phyloP scores from a whole-genome alignment of 1,140 invertebrate species.

The silkworm (Bombyx mori) region DNA sequence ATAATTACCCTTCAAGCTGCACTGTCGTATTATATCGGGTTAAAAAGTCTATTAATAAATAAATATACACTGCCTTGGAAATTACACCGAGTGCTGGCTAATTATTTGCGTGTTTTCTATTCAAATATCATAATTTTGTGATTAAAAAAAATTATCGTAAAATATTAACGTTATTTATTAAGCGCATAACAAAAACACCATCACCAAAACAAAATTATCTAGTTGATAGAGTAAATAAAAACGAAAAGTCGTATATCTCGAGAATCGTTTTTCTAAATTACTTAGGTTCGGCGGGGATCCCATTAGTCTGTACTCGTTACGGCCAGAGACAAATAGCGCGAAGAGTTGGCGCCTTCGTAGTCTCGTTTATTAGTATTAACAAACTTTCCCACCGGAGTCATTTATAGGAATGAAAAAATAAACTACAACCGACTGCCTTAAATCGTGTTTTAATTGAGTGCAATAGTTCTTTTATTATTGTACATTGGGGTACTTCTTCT shows the following conservation, averaged over 20 bases:
- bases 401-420: conserved; percentile 34
- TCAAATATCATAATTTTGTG: too few relatives aligned
- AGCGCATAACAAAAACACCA: too few relatives aligned
- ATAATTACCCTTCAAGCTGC: too few relatives aligned
- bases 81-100: too few relatives aligned
- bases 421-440: conserved; percentile 9
- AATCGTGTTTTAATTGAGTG: conserved; percentile 22
- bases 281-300: conserved; percentile 22
- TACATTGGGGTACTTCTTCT: too few relatives aligned
- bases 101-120: too few relatives aligned
- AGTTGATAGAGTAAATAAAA: conserved; percentile 15
- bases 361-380: conserved; percentile 37
- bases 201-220: too few relatives aligned
- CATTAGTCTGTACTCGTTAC: conserved; percentile 31
- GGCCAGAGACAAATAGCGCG: conserved; percentile 32
- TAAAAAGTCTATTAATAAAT: too few relatives aligned
- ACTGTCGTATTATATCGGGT: too few relatives aligned
- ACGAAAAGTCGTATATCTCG: conserved; percentile 18
- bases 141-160: too few relatives aligned
- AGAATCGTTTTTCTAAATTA: conserved; percentile 37
- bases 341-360: conserved; percentile 24
- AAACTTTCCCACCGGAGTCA: conserved; percentile 29
- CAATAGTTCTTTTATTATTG: conserved; percentile 6
- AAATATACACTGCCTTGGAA: too few relatives aligned
- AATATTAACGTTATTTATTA: too few relatives aligned